Percentiles rank a stretch among this genome's conserved stretches.
Conservation (phyloP, 1,140 invertebrate genomes). For the Monomorium pharaonis region DNA sequence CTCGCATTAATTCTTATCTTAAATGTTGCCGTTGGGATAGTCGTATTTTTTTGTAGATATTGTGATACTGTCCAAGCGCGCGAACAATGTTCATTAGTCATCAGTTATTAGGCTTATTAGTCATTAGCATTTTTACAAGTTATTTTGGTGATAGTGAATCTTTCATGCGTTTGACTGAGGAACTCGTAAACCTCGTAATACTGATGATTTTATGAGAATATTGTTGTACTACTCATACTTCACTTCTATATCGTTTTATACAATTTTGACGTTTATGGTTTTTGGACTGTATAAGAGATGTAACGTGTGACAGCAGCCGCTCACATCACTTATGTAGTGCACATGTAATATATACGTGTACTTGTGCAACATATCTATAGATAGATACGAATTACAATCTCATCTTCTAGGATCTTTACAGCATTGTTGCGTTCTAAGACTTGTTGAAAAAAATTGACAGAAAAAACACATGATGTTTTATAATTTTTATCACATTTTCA, state of each 20-base stretch:
- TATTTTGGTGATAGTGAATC: neutral
- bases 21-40: neutral
- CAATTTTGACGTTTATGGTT: slow-evolving; percentile 61
- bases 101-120: neutral
- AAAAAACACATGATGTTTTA: neutral
- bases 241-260: neutral
- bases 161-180: neutral
- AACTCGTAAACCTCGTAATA: slow-evolving; percentile 49
- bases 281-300: slow-evolving; percentile 58
- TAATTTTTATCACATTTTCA: neutral
- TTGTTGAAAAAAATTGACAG: neutral
- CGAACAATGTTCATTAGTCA: neutral
- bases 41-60: neutral
- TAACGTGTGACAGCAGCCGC: slow-evolving; percentile 4
- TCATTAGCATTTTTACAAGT: neutral
- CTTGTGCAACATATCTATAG: neutral
- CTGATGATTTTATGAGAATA: slow-evolving; percentile 19
- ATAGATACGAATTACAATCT: slow-evolving; percentile 18
- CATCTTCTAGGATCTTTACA: neutral
- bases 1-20: neutral
- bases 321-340: neutral
- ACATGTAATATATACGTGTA: neutral
- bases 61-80: neutral
- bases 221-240: neutral
- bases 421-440: neutral